Evolutionary conservation across 2,797 vertebrate genomes (phyloP), one percentile per base, ranked within the genome.

Genomic region (Odontamblyopus rebecca): DNA sequence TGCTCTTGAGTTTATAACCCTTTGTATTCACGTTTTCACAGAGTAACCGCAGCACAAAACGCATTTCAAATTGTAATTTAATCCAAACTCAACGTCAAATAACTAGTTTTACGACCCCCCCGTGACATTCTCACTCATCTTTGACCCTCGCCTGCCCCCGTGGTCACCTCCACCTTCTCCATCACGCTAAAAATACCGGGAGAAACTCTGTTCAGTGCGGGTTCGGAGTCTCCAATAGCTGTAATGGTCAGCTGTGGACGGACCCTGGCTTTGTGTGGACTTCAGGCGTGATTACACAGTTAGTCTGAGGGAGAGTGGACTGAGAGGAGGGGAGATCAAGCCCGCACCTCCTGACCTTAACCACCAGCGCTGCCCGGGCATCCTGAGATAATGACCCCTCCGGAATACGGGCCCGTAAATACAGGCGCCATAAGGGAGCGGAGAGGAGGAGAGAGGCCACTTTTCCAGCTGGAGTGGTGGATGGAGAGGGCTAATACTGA

Each of bases 381-480:
- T 89, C 85, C 89, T 82, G 76, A 88, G 87, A 91, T 93, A 93
- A 93, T 93, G 90, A 91, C 88, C 86, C 86, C 82, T 87, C 88
- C 84, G 11, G 86, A 88, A 85, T 60, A 59, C 86, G 86, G 82
- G 71, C 70, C 79, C 86, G 81, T 89, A 89, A 91, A 90, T 87
- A 86, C 86, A 83, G 85, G 73, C 81, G 77, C 85, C 80, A 71
- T 89, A 89, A 85, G 80, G 81, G 82, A 82, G 4, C 30, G 1
- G 18, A 38, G 59, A 35, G 60, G 60, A 32, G 6, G 60, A 19
- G 18, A 32, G 60, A 61, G 18, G 29, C 18, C 18, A 35, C 60
- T 35, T 61, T 61, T 18, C 29, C 30, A 19, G 11, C 30, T 35
- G 18, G 9, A 38, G 61, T 38, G 32, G 12, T 30, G 30, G 19